These are phyloP conservation scores for Serripes groenlandicus DNA, from an alignment of 2,888 invertebrate genomes.

Conservation along the genomic window DNA sequence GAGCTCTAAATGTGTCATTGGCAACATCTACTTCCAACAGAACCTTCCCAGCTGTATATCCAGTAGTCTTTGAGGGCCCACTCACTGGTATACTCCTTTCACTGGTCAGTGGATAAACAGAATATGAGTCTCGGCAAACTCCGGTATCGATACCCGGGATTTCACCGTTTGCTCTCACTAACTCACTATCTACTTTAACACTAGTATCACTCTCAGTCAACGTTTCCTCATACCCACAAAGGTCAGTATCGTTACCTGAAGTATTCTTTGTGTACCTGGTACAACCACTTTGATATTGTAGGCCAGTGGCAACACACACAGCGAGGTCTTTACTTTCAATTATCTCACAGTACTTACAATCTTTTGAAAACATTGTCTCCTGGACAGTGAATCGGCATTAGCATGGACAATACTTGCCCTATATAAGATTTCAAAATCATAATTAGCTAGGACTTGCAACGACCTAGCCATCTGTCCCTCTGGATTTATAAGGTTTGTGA, in stretches of 20 bases:
- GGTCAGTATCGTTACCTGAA: neutral
- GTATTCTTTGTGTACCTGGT: neutral
- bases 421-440: neutral
- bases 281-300: neutral
- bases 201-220: neutral
- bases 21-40: neutral
- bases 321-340: slow-evolving; percentile 19
- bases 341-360: slow-evolving; percentile 37
- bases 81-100: neutral
- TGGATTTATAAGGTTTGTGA: too few relatives aligned
- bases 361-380: slow-evolving; percentile 37
- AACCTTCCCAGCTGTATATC: neutral
- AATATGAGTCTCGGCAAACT: neutral
- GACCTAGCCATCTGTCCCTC: too few relatives aligned
- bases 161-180: neutral
- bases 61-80: neutral
- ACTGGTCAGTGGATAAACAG: neutral
- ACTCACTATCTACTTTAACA: neutral
- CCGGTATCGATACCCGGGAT: neutral
- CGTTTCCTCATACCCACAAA: neutral
- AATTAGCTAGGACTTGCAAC: too few relatives aligned
- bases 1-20: neutral
- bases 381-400: slow-evolving; percentile 19
- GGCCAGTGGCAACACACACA: neutral
- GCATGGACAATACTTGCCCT: neutral